Evolutionary conservation across 2,113 vertebrate species (phyloP), one percentile per base, ranked within the genome.

Genomic region (Semicossyphus pulcher): DNA sequence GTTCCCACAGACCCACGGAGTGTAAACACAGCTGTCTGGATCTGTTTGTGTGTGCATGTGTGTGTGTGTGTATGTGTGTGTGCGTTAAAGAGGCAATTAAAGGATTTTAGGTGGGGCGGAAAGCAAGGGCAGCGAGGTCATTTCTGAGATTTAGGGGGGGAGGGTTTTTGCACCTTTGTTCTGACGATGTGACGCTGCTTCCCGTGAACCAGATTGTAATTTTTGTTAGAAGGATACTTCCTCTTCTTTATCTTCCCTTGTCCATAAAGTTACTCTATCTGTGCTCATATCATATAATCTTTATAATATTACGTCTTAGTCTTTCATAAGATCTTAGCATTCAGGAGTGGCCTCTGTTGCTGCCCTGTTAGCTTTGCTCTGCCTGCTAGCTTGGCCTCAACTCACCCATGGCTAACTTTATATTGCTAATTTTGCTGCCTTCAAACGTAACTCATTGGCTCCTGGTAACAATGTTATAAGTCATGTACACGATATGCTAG

Each of bases 1-100:
- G 73, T 91, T 91, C 77, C 74, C 65, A 72, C 74, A 87, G 86
- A 78, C 80, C 51, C 76, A 56, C 83, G 59, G 78, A 90, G 86
- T 83, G 82, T 93, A 94, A 93, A 93, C 90, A 92, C 93, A 91
- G 89, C 92, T 90, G 88, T 89, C 87, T 87, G 86, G 61, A 61
- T 84, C 52, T 42, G 87, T 36, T 72, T 44, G 58, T 49, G 66
- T 64, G 66, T 67, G 60, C 29, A 39, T 68, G 66, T 59, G 56
- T 70, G 56, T 62, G 66, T 63, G 58, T 65, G 61, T 63, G 72
- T 68, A 53, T 72, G 57, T 62, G 71, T 42, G 28, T 42, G 66
- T 78, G 67, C 62, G 69, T 58, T 42, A 10, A 41, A 53, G 44
- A 80, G 75, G 76, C 54, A 80, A 81, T 89, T 83, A 77, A 44